Evolutionary conservation across 2,113 vertebrate species (phyloP).

Genomic region (Chloebia gouldiae): DNA sequence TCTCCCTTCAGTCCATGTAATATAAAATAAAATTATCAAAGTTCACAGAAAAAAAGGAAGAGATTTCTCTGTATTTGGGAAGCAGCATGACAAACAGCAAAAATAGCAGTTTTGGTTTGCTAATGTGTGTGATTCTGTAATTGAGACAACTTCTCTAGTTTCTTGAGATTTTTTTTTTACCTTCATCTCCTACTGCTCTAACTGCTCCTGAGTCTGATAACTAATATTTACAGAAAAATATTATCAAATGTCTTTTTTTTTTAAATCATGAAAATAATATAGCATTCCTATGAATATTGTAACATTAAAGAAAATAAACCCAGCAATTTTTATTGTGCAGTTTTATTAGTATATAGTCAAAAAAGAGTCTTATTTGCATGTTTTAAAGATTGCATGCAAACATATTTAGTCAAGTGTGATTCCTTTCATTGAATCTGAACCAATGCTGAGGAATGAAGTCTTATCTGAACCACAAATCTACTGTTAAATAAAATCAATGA

Average conservation of each 20-base stretch:
- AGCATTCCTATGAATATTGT: background rate
- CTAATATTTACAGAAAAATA: background rate
- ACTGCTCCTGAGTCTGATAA: background rate
- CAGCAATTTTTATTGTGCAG: background rate
- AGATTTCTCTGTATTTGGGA: background rate
- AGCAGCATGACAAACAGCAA: background rate
- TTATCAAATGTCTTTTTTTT: background rate
- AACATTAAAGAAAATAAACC: background rate
- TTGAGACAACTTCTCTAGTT: background rate
- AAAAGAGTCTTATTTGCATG: background rate
- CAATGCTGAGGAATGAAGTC: background rate
- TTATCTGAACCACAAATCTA: slow-evolving; percentile 19
- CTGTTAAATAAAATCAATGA: slow-evolving; percentile 46
- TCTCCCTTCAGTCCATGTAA: background rate
- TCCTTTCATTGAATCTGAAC: background rate
- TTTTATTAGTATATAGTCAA: background rate
- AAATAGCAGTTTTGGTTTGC: background rate
- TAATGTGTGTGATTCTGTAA: background rate
- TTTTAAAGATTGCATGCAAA: background rate
- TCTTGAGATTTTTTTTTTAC: background rate
- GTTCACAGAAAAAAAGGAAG: background rate
- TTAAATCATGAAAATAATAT: accelerated
- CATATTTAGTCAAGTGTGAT: background rate
- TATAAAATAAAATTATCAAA: background rate
- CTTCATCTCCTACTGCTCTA: background rate